Base-by-base conservation (phyloP, 2,113 vertebrate genomes). In the Corvus cornix region DNA sequence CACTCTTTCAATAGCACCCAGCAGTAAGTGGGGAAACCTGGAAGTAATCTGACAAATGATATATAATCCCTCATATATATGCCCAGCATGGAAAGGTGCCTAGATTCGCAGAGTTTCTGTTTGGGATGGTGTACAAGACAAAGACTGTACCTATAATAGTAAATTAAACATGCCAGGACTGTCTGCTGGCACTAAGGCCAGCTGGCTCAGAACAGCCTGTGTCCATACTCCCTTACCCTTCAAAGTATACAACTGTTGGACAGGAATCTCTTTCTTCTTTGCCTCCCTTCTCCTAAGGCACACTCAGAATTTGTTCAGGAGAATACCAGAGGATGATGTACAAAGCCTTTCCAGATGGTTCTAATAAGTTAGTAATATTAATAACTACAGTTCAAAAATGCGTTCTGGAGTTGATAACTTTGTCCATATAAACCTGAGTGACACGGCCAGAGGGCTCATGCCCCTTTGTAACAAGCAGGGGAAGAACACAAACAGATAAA, bases 131-230 rank as follows among this genome's bases (percentile, higher is more conserved):
- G 27, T 43, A 7, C 4, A 44, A 87, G 37, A 92, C 58, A 95
- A 88, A 80, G 44, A 33, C 58, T 28, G 37, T 46, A 48, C 20
- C 81, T 73, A 8, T 41, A 87, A 73, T 0, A 76, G 70, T 69
- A 94, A 85, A 96, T 90, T 60, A 90, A 64, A 82, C 20, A 85
- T 46, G 58, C 58, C 85, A 73, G 49, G 24, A 69, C 70, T 85
- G 90, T 94, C 87, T 83, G 28, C 63, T 85, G 66, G 87, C 87
- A 93, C 58, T 39, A 52, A 72, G 35, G 77, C 74, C 78, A 93
- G 78, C 70, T 87, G 82, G 75, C 92, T 91, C 81, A 67, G 55
- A 87, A 75, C 48, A 74, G 31, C 68, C 55, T 10, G 13, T 13
- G 49, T 44, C 37, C 31, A 0, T 79, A 73, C 49, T 52, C 48